Conservation (phyloP, 2,113 vertebrate species). For the Petrocephalus microphthalmus region DNA sequence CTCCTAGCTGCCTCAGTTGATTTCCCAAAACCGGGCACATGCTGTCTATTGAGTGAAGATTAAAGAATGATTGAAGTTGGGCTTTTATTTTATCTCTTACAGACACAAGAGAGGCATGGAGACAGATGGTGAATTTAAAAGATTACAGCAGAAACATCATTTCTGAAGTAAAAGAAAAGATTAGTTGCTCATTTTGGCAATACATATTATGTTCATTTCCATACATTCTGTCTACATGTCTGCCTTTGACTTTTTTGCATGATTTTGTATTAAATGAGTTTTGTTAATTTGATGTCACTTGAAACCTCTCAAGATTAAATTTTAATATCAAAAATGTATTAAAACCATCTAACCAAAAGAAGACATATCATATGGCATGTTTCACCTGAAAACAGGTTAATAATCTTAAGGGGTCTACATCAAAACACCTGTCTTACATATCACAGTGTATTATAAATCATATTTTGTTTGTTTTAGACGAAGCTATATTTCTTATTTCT, state of each 20-base stretch:
- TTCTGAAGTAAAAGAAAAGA: not conserved
- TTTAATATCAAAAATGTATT: slow-evolving; percentile 4
- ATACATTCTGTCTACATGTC: not conserved
- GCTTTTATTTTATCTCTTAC: not conserved
- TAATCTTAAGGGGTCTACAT: not conserved
- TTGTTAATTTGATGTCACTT: not conserved
- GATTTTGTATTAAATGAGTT: not conserved
- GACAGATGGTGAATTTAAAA: slow-evolving; percentile 7
- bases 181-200: not conserved
- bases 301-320: not conserved
- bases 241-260: not conserved
- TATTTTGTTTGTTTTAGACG: not conserved
- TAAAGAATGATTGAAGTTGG: slow-evolving; percentile 3
- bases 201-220: not conserved
- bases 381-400: not conserved
- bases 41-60: not conserved
- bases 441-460: not conserved
- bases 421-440: not conserved
- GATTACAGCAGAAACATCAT: not conserved
- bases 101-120: not conserved
- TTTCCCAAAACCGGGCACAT: not conserved
- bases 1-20: not conserved
- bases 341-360: not conserved
- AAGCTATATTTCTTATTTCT: not conserved
- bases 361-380: not conserved